phyloP scores from a whole-genome alignment of 1,140 invertebrate genomes.

The Apis mellifera region DNA sequence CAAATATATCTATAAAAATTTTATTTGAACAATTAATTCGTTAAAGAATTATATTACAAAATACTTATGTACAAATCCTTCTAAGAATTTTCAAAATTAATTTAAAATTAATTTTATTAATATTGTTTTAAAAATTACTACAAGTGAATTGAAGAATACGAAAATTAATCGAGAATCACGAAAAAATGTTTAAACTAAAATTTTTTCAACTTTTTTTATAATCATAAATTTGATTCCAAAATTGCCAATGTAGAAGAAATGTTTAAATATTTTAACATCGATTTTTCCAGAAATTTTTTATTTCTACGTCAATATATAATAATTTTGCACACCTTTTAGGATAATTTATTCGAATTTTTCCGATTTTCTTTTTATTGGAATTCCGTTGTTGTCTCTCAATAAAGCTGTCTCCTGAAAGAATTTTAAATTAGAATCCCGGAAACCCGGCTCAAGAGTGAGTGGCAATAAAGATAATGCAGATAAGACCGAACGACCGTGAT shows the following conservation, averaged over 20 bases:
- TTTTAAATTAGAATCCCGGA: neutral
- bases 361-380: neutral
- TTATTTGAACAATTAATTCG: too few species aligned
- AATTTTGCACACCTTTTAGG: neutral
- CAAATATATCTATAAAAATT: too few species aligned
- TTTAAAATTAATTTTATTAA: too few species aligned
- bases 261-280: neutral
- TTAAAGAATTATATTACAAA: too few species aligned
- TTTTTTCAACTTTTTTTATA: too few species aligned
- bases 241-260: neutral
- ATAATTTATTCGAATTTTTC: neutral
- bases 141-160: too few species aligned
- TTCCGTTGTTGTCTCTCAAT: neutral
- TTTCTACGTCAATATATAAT: too few species aligned
- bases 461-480: conserved; percentile 18
- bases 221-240: neutral
- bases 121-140: too few species aligned
- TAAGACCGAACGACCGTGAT: neutral
- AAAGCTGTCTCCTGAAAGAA: neutral
- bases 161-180: too few species aligned
- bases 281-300: neutral
- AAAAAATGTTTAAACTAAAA: too few species aligned
- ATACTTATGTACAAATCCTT: too few species aligned
- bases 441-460: neutral
- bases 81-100: too few species aligned